phyloP scores from a whole-genome alignment of 2,797 vertebrate genomes.

The Masticophis lateralis region DNA sequence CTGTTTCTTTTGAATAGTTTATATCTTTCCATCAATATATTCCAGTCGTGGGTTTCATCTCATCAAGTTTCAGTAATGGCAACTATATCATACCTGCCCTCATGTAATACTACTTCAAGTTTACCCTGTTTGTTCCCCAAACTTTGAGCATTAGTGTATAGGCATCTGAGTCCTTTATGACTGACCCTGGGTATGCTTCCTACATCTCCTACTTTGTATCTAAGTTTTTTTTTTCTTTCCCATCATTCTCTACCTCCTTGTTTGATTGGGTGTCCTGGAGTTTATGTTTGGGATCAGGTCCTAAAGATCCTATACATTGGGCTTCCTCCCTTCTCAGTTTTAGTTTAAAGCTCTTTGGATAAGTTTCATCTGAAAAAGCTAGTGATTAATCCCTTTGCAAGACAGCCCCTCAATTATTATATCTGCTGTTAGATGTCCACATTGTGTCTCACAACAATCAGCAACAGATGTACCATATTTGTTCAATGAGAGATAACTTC shows the following conservation, averaged over 20 bases:
- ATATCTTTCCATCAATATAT: neutral
- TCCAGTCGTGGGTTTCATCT: neutral
- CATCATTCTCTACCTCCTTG: neutral
- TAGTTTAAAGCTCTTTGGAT: neutral
- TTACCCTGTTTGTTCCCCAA: neutral
- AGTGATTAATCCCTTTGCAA: neutral
- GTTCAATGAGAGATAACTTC: neutral
- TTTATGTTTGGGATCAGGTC: neutral
- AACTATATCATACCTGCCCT: neutral
- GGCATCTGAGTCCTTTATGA: neutral
- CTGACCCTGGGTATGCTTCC: neutral
- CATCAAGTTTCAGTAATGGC: neutral
- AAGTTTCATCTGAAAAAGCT: neutral
- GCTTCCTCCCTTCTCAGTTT: neutral
- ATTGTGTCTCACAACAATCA: neutral
- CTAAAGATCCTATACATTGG: neutral
- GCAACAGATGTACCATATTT: neutral
- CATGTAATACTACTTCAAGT: neutral
- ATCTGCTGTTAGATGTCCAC: neutral
- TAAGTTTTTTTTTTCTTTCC: neutral
- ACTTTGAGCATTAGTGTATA: neutral
- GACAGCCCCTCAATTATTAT: neutral
- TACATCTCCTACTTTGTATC: neutral
- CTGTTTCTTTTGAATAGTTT: neutral
- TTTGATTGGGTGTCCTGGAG: neutral